phyloP scores from a whole-genome alignment of 2,113 vertebrate genomes.

The Mandrillus leucophaeus region DNA sequence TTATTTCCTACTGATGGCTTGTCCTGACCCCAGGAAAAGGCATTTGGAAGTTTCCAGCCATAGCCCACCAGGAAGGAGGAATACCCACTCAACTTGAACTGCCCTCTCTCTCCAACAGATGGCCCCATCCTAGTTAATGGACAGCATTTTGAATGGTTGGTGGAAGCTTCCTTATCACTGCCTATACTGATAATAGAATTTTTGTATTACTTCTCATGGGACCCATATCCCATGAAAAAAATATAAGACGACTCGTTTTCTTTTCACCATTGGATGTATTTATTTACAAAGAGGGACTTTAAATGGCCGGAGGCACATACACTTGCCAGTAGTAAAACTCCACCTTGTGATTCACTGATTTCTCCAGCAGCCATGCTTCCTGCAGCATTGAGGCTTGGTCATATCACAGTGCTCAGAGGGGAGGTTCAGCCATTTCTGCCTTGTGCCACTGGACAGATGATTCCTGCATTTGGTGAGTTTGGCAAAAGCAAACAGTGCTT shows the following conservation, averaged over 20 bases:
- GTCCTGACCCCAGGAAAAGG: slow-evolving; percentile 57
- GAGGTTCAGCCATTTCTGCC: background rate
- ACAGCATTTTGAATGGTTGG: slow-evolving; percentile 13
- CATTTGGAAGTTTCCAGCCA: slow-evolving; percentile 33
- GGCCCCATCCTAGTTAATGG: slow-evolving; percentile 7
- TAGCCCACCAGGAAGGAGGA: slow-evolving; percentile 62
- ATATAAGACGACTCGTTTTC: slow-evolving; percentile 60
- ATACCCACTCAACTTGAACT: background rate
- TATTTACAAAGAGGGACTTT: slow-evolving; percentile 73
- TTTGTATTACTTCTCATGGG: slow-evolving; percentile 67
- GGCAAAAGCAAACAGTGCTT: slow-evolving; percentile 50
- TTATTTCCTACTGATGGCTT: slow-evolving; percentile 71
- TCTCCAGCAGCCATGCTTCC: background rate
- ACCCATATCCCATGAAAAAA: slow-evolving; percentile 62
- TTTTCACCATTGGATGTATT: slow-evolving; percentile 69
- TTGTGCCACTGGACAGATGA: slow-evolving; percentile 1
- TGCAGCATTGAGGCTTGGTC: background rate
- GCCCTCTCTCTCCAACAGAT: slow-evolving; percentile 56
- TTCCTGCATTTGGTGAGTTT: background rate
- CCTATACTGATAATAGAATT: slow-evolving; percentile 62
- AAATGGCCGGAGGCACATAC: slow-evolving; percentile 49
- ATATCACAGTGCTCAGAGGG: background rate
- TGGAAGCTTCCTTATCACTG: background rate
- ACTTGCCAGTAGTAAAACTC: slow-evolving; percentile 56
- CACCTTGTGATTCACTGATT: slow-evolving; percentile 55